phyloP scores from a whole-genome alignment of 1,140 invertebrate species.

The Drosophila nikananu region DNA sequence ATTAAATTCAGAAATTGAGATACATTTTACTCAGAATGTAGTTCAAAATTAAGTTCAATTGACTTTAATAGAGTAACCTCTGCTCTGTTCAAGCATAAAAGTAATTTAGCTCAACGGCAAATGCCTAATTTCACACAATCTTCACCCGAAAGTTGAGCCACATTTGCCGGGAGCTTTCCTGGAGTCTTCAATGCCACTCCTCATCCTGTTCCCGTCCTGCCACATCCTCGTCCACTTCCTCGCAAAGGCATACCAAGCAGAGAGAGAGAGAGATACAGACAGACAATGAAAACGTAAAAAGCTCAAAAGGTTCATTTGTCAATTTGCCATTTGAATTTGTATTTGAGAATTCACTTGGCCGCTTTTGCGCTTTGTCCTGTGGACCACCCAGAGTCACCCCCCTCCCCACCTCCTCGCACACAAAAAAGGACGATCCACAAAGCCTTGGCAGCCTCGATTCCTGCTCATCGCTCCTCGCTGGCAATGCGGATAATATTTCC shows the following conservation, averaged over 20 bases:
- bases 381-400: conserved; percentile 8
- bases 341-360: conserved; percentile 83
- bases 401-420: neutral
- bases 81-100: conserved; percentile 15
- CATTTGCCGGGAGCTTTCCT: conserved; percentile 26
- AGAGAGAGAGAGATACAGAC: conserved; percentile 32
- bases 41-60: neutral
- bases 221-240: neutral
- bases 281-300: conserved; percentile 80
- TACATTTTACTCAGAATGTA: neutral
- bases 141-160: conserved; percentile 14
- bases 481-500: conserved; percentile 82
- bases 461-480: conserved; percentile 49
- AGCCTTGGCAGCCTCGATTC: conserved; percentile 53
- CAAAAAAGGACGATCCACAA: conserved; percentile 29
- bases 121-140: conserved; percentile 45
- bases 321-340: conserved; percentile 84
- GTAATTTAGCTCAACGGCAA: conserved; percentile 37
- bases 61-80: neutral
- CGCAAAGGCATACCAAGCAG: neutral
- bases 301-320: conserved; percentile 82
- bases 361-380: conserved; percentile 77
- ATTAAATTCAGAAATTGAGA: neutral
- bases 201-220: neutral
- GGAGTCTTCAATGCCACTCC: neutral